A percentile compares a stretch with the other conserved stretches of the same genome.
Conservation (phyloP, 2,797 vertebrate genomes). For the Pipistrellus kuhlii region DNA sequence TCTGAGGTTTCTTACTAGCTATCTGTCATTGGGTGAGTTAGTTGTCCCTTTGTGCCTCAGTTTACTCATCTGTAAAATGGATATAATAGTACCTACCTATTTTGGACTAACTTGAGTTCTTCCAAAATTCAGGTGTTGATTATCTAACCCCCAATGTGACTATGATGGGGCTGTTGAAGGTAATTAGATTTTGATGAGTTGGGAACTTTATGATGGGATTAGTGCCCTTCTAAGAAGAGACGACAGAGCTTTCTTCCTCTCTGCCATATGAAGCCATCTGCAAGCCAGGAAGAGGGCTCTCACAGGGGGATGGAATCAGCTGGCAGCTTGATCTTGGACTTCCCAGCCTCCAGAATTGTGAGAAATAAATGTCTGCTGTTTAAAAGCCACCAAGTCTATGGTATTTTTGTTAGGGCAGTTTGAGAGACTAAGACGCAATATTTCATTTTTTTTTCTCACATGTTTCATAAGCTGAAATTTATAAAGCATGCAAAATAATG, state of each 20-base stretch:
- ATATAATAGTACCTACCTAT: background rate
- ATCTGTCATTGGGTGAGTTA: background rate
- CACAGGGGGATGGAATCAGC: background rate
- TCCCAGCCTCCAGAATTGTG: background rate
- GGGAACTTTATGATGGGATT: background rate
- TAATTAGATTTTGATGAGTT: background rate
- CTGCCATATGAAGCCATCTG: background rate
- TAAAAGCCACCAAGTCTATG: background rate
- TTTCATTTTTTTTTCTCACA: background rate
- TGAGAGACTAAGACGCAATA: background rate
- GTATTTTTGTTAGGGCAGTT: background rate
- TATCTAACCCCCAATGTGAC: background rate
- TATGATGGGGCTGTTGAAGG: background rate
- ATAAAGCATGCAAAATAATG: background rate
- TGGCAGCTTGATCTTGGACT: background rate
- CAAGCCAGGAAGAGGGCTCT: background rate
- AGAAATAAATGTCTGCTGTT: background rate
- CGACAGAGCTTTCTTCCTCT: background rate
- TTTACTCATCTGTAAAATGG: conserved; percentile 34
- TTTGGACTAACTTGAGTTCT: background rate
- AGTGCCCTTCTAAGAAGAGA: background rate
- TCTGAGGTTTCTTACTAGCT: background rate
- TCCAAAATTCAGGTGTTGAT: background rate
- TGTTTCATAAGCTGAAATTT: conserved; percentile 27
- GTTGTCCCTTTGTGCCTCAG: background rate